Evolutionary conservation across 2,888 invertebrate species (phyloP), one percentile per base, ranked within the genome.

Genomic region (Andrena hattorfiana): DNA sequence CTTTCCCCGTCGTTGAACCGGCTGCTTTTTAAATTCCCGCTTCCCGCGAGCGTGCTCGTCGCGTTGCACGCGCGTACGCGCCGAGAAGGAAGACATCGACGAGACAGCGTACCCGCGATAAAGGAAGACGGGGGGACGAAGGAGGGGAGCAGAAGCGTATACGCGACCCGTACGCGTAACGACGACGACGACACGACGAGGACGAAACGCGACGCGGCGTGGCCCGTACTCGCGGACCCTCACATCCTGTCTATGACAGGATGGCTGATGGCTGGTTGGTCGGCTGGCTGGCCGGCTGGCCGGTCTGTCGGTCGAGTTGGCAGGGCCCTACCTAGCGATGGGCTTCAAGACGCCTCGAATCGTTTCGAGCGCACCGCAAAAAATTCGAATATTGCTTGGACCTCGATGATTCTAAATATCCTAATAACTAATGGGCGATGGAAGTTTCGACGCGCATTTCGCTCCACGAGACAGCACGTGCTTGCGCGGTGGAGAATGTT

Each of bases 201-300:
- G 77, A 64, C 54, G 81, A 59, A 64, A 71, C 70, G 80, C 70
- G 59, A 74, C 83, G 71, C 76, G 72, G 28, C 87, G 85, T 89
- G 87, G 89, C 86, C 86, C 89, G 89, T 87, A 85, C 90, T 90
- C 92, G 92, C 93, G 93, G 93, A 93, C 93, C 93, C 94, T 93
- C 93, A 87, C 93, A 93, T 93, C 94, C 93, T 93, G 93, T 93
- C 93, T 92, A 92, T 93, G 93, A 92, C 92, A 92, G 92, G 92
- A 92, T 92, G 92, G 93, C 91, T 92, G 92, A 92, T 92, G 92
- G 91, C 91, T 88, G 90, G 87, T 84, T 83, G 85, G 87, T 85
- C 79, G 86, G 70, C 51, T 62, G 70, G 68, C 60, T 64, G 74
- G 78, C 59, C 64, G 67, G 68, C 62, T 32, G 42, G 78, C 35